Base-by-base conservation (phyloP, 2,797 vertebrate genomes). In the Halcyon smyrnensis region DNA sequence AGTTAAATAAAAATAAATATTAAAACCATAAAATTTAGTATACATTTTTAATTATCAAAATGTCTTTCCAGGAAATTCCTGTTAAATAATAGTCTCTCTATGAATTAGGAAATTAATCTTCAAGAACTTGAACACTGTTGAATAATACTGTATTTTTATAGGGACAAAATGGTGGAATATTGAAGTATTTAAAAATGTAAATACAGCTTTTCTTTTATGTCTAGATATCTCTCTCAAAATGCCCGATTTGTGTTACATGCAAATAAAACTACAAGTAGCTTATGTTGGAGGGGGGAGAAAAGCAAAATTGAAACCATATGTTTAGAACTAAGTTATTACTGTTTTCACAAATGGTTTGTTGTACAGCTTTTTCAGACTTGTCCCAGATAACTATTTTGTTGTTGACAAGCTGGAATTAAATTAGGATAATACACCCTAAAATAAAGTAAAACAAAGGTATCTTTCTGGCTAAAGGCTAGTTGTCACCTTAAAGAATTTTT, bases 341-440 rank as follows among this genome's bases (percentile, higher is more conserved):
- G 48, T 80, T 95, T 84, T 95, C 93, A 92, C 88, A 93, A 95
- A 86, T 79, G 53, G 84, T 90, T 91, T 89, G 70, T 79, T 87
- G 63, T 81, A 62, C 71, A 90, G 76, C 56, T 95, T 95, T 95
- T 86, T 93, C 94, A 84, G 57, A 68, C 74, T 92, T 84, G 84
- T 79, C 53, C 28, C 46, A 71, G 81, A 68, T 80, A 92, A 96
- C 70, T 53, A 56, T 65, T 93, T 84, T 59, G 73, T 43, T 76
- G 76, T 73, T 81, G 85, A 90, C 60, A 91, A 81, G 43, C 51
- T 69, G 63, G 82, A 94, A 89, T 81, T 89, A 94, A 93, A 89
- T 95, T 84, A 90, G 48, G 81, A 80, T 87, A 89, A 94, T 46
- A 84, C 11, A 39, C 28, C 19, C 32, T 45, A 37, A 91, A 81